These are phyloP conservation scores for Nomia melanderi DNA, from an alignment of 1,140 invertebrate genomes.

Conservation along the genomic window DNA sequence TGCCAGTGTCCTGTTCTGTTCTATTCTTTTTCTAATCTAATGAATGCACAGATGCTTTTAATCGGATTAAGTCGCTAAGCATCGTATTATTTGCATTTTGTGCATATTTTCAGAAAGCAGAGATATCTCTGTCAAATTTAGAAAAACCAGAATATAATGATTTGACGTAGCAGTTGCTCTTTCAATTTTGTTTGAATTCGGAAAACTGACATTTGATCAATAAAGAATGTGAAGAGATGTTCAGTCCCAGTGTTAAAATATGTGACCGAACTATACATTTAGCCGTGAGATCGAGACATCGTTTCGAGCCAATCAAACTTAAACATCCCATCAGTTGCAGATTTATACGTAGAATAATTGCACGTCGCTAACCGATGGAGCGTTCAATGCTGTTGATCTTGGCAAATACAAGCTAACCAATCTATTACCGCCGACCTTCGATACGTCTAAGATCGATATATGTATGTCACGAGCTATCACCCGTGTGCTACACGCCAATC, in stretches of 20 bases:
- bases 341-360: background rate
- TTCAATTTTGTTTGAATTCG: too few species aligned
- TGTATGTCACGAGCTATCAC: conserved; percentile 1
- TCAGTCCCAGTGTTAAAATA: background rate
- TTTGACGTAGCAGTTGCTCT: too few species aligned
- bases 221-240: background rate
- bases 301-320: background rate
- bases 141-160: too few species aligned
- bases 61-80: background rate
- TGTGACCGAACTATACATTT: background rate
- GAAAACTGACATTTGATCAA: too few species aligned
- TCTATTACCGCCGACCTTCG: conserved; percentile 34
- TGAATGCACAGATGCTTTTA: background rate
- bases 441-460: conserved; percentile 36
- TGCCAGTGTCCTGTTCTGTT: background rate
- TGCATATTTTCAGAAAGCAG: too few species aligned
- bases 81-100: background rate
- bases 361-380: background rate
- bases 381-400: conserved; percentile 21
- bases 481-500: background rate
- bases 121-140: too few species aligned
- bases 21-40: background rate
- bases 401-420: conserved; percentile 17
- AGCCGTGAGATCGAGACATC: background rate
- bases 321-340: background rate